Percentiles rank a stretch among this genome's conserved stretches.
These are phyloP conservation scores for Dryococelus australis DNA, from an alignment of 2,888 invertebrate species.

Conservation along the genomic window DNA sequence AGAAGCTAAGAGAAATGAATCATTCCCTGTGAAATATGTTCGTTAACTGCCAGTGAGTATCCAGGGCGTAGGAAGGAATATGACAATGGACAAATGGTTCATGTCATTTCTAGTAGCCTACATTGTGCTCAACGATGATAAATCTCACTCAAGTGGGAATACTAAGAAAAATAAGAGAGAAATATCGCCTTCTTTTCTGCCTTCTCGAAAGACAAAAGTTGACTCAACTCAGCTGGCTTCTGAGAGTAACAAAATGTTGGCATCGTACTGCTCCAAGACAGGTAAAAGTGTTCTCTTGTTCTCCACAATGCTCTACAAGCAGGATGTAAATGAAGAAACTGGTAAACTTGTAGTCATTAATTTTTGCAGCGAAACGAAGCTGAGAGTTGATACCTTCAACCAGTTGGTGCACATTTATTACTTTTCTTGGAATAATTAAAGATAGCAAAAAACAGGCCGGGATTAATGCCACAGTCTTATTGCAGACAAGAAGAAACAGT, in stretches of 20 bases:
- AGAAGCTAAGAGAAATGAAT: background rate
- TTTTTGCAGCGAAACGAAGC: background rate
- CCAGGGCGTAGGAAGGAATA: background rate
- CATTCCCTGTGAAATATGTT: background rate
- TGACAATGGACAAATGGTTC: background rate
- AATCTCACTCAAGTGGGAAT: background rate
- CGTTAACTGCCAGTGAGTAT: background rate
- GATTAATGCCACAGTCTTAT: background rate
- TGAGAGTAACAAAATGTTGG: background rate
- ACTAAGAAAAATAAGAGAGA: background rate
- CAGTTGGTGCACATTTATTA: background rate
- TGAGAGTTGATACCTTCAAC: background rate
- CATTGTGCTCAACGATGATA: conserved; percentile 11
- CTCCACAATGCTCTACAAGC: background rate
- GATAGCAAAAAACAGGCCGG: background rate
- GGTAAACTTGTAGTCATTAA: background rate
- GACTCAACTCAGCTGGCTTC: background rate
- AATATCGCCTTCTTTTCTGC: background rate
- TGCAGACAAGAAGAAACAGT: background rate
- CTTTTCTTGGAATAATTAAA: background rate
- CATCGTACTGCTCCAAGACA: background rate
- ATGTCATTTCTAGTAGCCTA: background rate
- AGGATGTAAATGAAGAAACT: background rate
- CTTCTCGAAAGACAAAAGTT: background rate
- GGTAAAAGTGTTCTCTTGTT: background rate